Base-by-base conservation (phyloP, 92 coral and sea anemone species). In the Plumapathes pennacea region DNA sequence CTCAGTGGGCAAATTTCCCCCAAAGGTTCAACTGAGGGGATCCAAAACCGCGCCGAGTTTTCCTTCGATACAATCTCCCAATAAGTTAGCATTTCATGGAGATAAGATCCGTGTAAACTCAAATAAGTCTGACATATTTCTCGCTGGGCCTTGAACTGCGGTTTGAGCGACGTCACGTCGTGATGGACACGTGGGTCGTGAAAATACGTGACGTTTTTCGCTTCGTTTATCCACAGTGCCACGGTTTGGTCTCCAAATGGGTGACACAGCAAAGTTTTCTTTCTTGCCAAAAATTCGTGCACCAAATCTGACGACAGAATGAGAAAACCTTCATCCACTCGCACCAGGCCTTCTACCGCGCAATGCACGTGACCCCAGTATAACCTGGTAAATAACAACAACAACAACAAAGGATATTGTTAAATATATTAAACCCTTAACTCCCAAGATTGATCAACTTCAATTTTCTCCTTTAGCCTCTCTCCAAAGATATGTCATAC, bases 331-430 rank as follows among this genome's bases (percentile, higher is more conserved):
- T 92, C 98, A 58, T 92, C 98, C 28, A 84, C 84, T 27, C 98
- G 86, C 0, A 92, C 85, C 61, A 85, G 85, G 21, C 98, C 98
- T 45, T 82, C 83, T 3, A 79, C 71, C 31, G 54, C 74, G 43
- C 98, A 92, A 57, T 92, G 96, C 31, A 84, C 67, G 30, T 88
- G 80, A 1, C 98, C 98, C 98, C 98, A 92, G 42, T 89, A 92
- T 10, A 92, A 73, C 79, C 95, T 92, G 54, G n/a, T n/a, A n/a
- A n/a, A n/a, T n/a, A n/a, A n/a, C n/a, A n/a, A n/a, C n/a, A n/a
- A n/a, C n/a, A n/a, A n/a, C n/a, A n/a, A n/a, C n/a, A n/a, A n/a
- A n/a, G n/a, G n/a, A n/a, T n/a, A n/a, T n/a, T n/a, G n/a, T n/a
- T n/a, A n/a, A n/a, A n/a, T n/a, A n/a, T n/a, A n/a, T n/a, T n/a